Base-by-base conservation (phyloP, 2,888 invertebrate genomes). In the Platycheirus rosarum region DNA sequence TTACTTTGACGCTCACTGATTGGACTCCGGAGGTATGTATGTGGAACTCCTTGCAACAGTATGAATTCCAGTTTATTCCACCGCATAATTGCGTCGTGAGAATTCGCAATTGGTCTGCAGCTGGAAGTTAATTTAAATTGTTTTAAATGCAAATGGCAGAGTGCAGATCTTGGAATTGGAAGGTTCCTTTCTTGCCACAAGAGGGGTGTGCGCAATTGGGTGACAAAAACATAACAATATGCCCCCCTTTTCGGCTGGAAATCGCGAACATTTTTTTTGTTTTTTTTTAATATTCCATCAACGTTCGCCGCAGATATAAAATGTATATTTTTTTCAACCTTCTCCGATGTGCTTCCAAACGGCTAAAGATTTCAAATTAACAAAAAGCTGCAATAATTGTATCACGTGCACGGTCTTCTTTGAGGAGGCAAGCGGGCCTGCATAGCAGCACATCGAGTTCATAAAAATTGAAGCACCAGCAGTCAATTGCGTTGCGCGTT, bases 361-460 rank as follows among this genome's bases (percentile, higher is more conserved):
- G 77, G 84, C 84, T 87, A 86, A 86, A 86, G 86, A 86, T 85
- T 85, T 86, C 84, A 86, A 86, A 86, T 85, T 86, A 86, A 85
- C 79, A 87, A 87, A 86, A 87, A 87, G 85, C 87, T 86, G 87
- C 87, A 86, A 88, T 89, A 89, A 89, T 88, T 89, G 88, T 89
- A 89, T 88, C 88, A 90, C 89, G 87, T 87, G 88, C 85, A 82
- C 55, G 62, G 63, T 63, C 55, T 57, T 37, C 63, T 18, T 40
- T 37, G 48, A 48, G 60, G 60, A 40, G 46, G 20, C 37, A 18
- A 29, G 20, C 14, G 32, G 46, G 11, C 65, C 16, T 13, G 8
- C 23, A 14, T 11, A 32, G 32, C 63, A 11, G 1, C 26, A 26
- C 68, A 40, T 63, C 60, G 76, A 82, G 82, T 82, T 82, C 82